Base-by-base conservation (phyloP, 2,888 invertebrate genomes). In the Clitarchus hookeri region DNA sequence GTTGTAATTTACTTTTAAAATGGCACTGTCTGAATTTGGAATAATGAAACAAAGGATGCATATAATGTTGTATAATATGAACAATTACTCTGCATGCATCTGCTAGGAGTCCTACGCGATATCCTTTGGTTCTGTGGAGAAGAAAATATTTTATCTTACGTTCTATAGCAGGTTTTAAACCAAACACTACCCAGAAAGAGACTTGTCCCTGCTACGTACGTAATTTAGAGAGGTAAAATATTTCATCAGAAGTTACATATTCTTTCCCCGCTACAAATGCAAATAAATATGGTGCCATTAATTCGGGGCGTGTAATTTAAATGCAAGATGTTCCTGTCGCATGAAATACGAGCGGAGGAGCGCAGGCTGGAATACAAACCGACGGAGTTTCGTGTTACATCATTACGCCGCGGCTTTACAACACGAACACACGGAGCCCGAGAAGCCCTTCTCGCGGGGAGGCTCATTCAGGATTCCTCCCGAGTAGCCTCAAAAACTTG, bases 401-500 rank as follows among this genome's bases (percentile, higher is more conserved):
- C n/a, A 65, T 65, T 65, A n/a, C 65, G 8, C 23, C 65, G n/a
- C 8, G n/a, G 19, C 19, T 19, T 53, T 16, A 12, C 12, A 53
- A 19, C 23, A 65, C 65, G 65, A n/a, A 23, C 6, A 19, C n/a
- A 65, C 65, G 65, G 16, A 65, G 23, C 19, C 16, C 23, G 65
- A 36, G 4, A 23, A 65, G 19, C n/a, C n/a, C 65, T 65, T 65
- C 65, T n/a, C n/a, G 65, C 65, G 12, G 23, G 8, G 19, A n/a
- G 36, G n/a, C 65, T 65, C 65, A 65, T 65, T 65, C 65, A 65
- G 12, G n/a, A 65, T 65, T 82, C 44, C 27, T 19, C 36, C 25
- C 82, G 27, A 82, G 82, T 36, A 44, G 23, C 36, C 44, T 82
- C n/a, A 82, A 82, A 65, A 65, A 82, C 82, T 82, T 82, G 82